These are phyloP conservation scores for Xestia ashworthii DNA, from an alignment of 2,888 invertebrate species.

Conservation along the genomic window DNA sequence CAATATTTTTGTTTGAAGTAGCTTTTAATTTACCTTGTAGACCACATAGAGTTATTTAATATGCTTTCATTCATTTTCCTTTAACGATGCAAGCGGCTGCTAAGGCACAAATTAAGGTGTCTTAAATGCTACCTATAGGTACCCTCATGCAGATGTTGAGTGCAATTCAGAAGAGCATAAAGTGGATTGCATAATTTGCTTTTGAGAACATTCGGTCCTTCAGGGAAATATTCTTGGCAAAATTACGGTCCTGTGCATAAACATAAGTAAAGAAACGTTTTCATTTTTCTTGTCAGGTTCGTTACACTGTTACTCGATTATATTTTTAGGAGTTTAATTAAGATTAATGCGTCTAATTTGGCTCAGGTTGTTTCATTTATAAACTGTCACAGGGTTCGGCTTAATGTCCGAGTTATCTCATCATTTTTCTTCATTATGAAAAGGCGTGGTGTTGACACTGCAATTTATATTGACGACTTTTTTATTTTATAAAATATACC, in stretches of 20 bases:
- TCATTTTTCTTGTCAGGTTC: conserved; percentile 30
- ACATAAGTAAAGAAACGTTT: not conserved
- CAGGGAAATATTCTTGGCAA: not conserved
- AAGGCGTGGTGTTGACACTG: conserved; percentile 36
- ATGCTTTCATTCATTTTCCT: not conserved
- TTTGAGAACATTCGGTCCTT: not conserved
- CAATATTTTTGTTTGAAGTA: not conserved
- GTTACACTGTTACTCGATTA: conserved; percentile 42
- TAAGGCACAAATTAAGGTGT: not conserved
- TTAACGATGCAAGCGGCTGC: not conserved
- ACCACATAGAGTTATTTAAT: not conserved
- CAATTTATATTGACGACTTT: conserved; percentile 36
- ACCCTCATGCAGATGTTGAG: not conserved
- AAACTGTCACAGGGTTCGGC: conserved; percentile 51
- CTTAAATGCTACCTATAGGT: not conserved
- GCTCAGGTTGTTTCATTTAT: conserved; percentile 55
- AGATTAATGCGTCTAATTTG: conserved; percentile 50
- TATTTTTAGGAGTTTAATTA: conserved; percentile 53
- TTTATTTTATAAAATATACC: not conserved
- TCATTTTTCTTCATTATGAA: conserved; percentile 48
- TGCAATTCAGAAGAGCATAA: not conserved
- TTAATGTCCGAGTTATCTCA: conserved; percentile 47
- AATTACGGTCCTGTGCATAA: not conserved
- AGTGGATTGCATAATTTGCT: conserved; percentile 14
- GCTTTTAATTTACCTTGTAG: not conserved